phyloP scores from a whole-genome alignment of 2,888 invertebrate genomes.

The Diachrysia chrysitis region DNA sequence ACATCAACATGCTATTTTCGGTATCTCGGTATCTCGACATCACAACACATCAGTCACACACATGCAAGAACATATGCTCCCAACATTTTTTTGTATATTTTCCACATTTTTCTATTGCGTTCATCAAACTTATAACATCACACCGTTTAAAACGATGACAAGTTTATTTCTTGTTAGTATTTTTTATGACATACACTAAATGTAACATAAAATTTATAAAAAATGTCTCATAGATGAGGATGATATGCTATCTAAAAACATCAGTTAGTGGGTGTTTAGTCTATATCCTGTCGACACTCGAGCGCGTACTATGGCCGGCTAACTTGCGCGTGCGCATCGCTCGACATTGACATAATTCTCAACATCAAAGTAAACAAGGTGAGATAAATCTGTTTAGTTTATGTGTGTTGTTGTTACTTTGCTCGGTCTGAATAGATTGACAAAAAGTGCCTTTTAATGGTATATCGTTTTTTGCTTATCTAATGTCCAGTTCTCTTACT shows the following conservation, averaged over 20 bases:
- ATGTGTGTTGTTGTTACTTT: conserved; percentile 29
- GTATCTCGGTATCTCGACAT: not conserved
- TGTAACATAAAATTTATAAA: not conserved
- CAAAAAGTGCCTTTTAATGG: not conserved
- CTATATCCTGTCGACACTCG: conserved; percentile 36
- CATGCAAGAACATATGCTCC: not conserved
- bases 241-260: not conserved
- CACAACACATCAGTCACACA: not conserved
- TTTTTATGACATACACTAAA: not conserved
- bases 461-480: not conserved
- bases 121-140: not conserved
- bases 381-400: conserved; percentile 33
- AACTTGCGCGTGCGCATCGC: conserved; percentile 26
- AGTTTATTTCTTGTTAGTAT: not conserved
- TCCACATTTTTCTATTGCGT: not conserved
- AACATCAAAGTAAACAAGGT: conserved; percentile 43
- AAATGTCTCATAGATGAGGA: not conserved
- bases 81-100: not conserved
- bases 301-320: conserved; percentile 20
- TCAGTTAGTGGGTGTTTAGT: conserved; percentile 37
- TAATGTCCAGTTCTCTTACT: not conserved
- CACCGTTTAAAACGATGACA: conserved; percentile 6
- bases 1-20: not conserved
- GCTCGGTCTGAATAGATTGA: conserved; percentile 17
- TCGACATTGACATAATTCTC: conserved; percentile 52